Percentiles rank a stretch among this genome's conserved stretches.
phyloP scores from a whole-genome alignment of 2,888 invertebrate species.

The Lysandra coridon region DNA sequence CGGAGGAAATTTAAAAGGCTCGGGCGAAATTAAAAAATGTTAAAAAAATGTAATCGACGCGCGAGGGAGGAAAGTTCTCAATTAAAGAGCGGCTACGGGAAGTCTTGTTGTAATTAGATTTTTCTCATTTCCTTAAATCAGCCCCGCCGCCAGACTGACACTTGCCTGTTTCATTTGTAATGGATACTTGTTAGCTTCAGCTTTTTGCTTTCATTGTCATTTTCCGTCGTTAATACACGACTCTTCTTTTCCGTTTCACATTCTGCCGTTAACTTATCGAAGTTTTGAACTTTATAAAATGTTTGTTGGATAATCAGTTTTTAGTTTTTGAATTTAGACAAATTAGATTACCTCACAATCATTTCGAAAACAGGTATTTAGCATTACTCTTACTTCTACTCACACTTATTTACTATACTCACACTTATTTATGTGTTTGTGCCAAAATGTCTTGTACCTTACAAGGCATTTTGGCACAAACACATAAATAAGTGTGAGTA shows the following conservation, averaged over 20 bases:
- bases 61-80: conserved; percentile 67
- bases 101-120: conserved; percentile 76
- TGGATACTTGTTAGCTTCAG: conserved; percentile 75
- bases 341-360: too few species aligned
- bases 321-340: too few species aligned
- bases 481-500: too few species aligned
- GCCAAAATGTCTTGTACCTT: too few species aligned
- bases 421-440: too few species aligned
- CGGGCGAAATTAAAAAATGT: conserved; percentile 78
- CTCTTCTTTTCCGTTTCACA: background rate
- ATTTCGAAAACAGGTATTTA: too few species aligned
- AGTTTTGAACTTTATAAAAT: too few species aligned
- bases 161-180: conserved; percentile 77
- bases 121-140: conserved; percentile 76
- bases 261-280: background rate
- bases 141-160: conserved; percentile 62
- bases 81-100: conserved; percentile 74
- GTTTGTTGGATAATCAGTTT: too few species aligned
- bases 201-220: conserved; percentile 67
- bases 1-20: conserved; percentile 77
- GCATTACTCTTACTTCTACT: too few species aligned
- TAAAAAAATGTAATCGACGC: conserved; percentile 79
- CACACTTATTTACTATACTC: too few species aligned
- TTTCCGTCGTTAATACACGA: conserved; percentile 45
- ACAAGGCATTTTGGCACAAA: too few species aligned